These are phyloP conservation scores for Drosophila pruinosa DNA, from an alignment of 1,140 invertebrate genomes.

Conservation along the genomic window DNA sequence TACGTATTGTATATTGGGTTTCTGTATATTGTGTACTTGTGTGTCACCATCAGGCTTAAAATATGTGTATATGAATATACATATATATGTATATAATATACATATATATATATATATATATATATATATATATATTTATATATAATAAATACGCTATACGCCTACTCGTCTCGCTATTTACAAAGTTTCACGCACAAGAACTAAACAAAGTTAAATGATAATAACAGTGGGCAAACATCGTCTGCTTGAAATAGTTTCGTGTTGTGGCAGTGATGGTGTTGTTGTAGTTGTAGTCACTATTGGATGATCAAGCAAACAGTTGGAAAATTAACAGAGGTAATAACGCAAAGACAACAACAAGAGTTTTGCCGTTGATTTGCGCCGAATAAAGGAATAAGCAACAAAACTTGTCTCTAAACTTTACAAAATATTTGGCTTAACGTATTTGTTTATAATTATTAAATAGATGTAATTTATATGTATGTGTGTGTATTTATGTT, in stretches of 20 bases:
- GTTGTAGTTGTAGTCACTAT: constrained; percentile 5
- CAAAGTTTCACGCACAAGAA: constrained; percentile 58
- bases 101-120: background rate
- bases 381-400: constrained; percentile 8
- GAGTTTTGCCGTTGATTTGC: background rate
- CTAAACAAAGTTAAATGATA: constrained; percentile 19
- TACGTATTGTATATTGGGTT: constrained; percentile 25
- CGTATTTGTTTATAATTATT: constrained; percentile 75
- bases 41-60: constrained; percentile 42
- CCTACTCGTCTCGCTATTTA: constrained; percentile 44
- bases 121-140: constrained; percentile 3
- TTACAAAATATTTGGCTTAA: constrained; percentile 76
- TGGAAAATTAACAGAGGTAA: constrained; percentile 1
- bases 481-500: constrained; percentile 46
- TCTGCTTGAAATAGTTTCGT: constrained; percentile 30
- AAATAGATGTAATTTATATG: constrained; percentile 75
- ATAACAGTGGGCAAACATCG: constrained; percentile 7
- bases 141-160: constrained; percentile 10
- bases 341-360: constrained; percentile 12
- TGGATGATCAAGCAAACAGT: constrained; percentile 17
- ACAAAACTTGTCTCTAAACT: constrained; percentile 49
- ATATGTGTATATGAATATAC: constrained; percentile 15
- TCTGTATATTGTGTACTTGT: constrained; percentile 28
- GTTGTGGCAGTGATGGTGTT: constrained; percentile 30
- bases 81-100: constrained; percentile 8